A percentile compares a stretch with the other conserved stretches of the same genome.
phyloP scores from a whole-genome alignment of 92 coral and sea anemone genomes.

The Bergia puertoricense region DNA sequence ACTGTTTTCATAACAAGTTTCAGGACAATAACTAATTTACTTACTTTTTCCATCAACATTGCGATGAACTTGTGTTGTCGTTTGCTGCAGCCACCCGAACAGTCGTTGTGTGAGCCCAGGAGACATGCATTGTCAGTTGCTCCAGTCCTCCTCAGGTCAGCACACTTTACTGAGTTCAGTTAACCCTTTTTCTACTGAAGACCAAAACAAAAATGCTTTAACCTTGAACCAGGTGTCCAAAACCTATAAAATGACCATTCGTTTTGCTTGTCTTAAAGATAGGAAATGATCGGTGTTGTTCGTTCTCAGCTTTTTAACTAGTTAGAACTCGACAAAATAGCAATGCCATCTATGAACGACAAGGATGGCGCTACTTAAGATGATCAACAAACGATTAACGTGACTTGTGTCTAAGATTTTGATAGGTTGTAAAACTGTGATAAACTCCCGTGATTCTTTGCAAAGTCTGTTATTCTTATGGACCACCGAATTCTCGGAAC shows the following conservation, averaged over 20 bases:
- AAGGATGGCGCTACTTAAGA: too few relatives aligned
- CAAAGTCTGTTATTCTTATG: too few relatives aligned
- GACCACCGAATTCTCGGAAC: too few relatives aligned
- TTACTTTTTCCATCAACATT: background rate
- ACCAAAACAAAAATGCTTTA: too few relatives aligned
- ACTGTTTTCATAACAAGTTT: background rate
- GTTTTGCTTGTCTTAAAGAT: background rate
- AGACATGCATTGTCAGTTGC: slow-evolving; percentile 78
- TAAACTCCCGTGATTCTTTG: too few relatives aligned
- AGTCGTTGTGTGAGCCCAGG: slow-evolving; percentile 82
- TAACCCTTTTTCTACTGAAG: background rate
- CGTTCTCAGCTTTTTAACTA: background rate
- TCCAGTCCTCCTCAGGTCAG: slow-evolving; percentile 79
- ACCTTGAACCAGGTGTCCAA: background rate
- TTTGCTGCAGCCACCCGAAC: slow-evolving; percentile 55
- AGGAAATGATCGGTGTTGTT: background rate
- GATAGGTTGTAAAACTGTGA: too few relatives aligned
- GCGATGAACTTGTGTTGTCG: background rate
- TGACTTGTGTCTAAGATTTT: too few relatives aligned
- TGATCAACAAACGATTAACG: too few relatives aligned
- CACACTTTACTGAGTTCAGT: background rate
- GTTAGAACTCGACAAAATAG: background rate
- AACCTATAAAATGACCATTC: background rate
- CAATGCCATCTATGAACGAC: too few relatives aligned
- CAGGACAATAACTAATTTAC: background rate